Evolutionary conservation across 2,113 vertebrate genomes (phyloP).

Genomic region (Mastomys coucha): DNA sequence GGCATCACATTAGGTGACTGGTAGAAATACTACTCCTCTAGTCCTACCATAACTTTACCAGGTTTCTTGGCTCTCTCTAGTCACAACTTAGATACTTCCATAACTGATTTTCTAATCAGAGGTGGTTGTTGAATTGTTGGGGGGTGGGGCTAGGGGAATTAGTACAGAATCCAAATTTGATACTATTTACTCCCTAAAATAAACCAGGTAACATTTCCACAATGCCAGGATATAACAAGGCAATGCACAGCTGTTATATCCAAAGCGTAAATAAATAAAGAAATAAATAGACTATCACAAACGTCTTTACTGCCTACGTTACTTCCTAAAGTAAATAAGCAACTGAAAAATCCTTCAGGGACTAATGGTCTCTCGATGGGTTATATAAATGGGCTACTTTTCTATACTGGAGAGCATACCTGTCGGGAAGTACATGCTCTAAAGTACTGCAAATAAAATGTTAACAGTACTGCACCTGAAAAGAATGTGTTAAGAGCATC

Average conservation of each 20-base stretch:
- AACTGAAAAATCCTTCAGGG: neutral
- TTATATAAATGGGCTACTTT: neutral
- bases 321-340: conserved; percentile 39
- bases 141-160: neutral
- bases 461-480: neutral
- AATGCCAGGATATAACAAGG: neutral
- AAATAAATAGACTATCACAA: neutral
- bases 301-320: neutral
- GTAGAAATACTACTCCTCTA: neutral
- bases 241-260: neutral
- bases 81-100: neutral
- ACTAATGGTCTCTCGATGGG: neutral
- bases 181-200: conserved; percentile 25
- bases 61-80: neutral
- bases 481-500: neutral
- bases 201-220: neutral
- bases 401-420: neutral
- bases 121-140: neutral
- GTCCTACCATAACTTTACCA: neutral
- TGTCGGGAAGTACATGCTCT: neutral
- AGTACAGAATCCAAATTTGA: neutral
- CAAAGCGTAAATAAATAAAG: neutral
- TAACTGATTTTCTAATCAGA: conserved; percentile 38
- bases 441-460: neutral
- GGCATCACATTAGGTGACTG: neutral